Conservation (phyloP, 2,888 invertebrate species). For the Apocheima hispidaria region DNA sequence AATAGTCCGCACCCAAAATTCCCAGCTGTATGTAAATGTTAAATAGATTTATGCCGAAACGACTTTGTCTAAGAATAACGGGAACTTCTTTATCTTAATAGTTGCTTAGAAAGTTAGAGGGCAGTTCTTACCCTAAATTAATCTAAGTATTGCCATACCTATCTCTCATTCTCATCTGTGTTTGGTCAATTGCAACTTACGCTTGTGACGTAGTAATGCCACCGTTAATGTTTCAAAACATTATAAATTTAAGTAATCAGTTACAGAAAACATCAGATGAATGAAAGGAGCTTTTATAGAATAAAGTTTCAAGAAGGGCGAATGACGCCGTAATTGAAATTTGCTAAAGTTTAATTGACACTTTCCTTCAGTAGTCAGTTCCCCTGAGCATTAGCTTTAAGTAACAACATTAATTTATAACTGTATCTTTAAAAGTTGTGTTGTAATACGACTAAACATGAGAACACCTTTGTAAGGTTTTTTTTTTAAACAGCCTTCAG, state of each 20-base stretch:
- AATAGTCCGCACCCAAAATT: slow-evolving; percentile 34
- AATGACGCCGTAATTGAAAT: slow-evolving; percentile 43
- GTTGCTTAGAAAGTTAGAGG: neutral
- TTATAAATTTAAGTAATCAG: neutral
- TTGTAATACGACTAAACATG: no score
- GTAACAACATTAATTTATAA: slow-evolving; percentile 25
- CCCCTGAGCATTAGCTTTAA: slow-evolving; percentile 50
- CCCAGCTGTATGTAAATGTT: slow-evolving; percentile 35
- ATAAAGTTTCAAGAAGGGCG: slow-evolving; percentile 15
- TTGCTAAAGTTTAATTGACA: slow-evolving; percentile 48
- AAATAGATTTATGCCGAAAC: slow-evolving; percentile 32
- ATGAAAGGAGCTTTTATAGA: slow-evolving; percentile 1
- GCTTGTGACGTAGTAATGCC: neutral
- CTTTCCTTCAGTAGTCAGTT: slow-evolving; percentile 51
- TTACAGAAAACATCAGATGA: neutral
- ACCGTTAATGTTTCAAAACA: neutral
- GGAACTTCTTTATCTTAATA: slow-evolving; percentile 25
- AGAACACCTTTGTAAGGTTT: neutral
- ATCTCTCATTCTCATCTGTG: no score
- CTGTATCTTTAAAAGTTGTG: neutral
- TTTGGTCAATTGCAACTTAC: no score
- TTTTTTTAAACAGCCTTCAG: neutral
- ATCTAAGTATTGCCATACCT: no score
- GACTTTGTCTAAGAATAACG: slow-evolving; percentile 30
- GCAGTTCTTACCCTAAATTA: neutral